phyloP scores from a whole-genome alignment of 2,888 invertebrate species.

The Mythimna ferrago region DNA sequence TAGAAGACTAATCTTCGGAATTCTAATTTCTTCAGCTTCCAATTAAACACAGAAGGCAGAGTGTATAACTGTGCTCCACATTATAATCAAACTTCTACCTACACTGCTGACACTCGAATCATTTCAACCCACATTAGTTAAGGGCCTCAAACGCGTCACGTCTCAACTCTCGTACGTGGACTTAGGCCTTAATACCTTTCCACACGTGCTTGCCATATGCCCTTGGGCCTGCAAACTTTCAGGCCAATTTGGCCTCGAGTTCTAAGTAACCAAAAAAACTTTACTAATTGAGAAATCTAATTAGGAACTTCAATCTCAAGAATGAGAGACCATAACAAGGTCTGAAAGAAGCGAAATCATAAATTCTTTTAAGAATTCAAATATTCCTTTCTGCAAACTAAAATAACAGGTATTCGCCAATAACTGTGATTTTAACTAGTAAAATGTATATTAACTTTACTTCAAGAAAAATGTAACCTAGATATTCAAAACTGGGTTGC shows the following conservation, averaged over 20 bases:
- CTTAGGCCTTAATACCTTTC: constrained; percentile 30
- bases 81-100: neutral
- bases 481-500: constrained; percentile 10
- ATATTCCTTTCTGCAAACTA: neutral
- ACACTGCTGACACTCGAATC: constrained; percentile 1
- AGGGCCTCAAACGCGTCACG: constrained; percentile 33
- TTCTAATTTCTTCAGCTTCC: neutral
- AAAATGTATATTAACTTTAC: constrained; percentile 13
- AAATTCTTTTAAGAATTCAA: neutral
- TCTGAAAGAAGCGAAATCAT: neutral
- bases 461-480: constrained; percentile 12
- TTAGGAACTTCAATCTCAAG: constrained; percentile 25
- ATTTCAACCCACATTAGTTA: constrained; percentile 13
- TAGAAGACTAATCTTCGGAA: neutral
- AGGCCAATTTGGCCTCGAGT: constrained; percentile 27
- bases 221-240: constrained; percentile 33
- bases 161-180: constrained; percentile 30
- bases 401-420: constrained; percentile 1
- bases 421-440: constrained; percentile 11
- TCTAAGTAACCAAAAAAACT: constrained; percentile 43
- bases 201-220: constrained; percentile 38
- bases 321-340: neutral
- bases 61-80: neutral
- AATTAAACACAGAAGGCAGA: neutral
- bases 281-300: constrained; percentile 44